Percentiles rank a stretch among this genome's conserved stretches.
These are phyloP conservation scores for Druon quercuslanigerum DNA, from an alignment of 1,140 invertebrate species.

Conservation along the genomic window DNA sequence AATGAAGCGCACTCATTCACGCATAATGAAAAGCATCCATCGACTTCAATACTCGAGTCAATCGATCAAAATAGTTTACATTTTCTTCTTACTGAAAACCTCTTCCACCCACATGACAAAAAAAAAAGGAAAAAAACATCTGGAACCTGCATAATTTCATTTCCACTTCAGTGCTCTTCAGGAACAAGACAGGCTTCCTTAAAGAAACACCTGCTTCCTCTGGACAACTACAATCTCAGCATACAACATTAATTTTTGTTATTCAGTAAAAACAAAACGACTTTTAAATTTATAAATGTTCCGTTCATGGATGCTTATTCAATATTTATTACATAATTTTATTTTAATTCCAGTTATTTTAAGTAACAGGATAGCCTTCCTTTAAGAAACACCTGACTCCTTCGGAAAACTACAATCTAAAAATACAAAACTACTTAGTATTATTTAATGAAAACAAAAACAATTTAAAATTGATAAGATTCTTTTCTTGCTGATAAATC, in stretches of 20 bases:
- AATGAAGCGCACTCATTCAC: background rate
- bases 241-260: background rate
- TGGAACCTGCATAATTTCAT: background rate
- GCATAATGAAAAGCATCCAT: background rate
- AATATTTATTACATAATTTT: too few species aligned
- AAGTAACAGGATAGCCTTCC: too few species aligned
- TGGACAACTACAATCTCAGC: background rate
- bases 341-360: too few species aligned
- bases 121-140: background rate
- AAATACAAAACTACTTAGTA: too few species aligned
- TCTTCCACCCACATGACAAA: background rate
- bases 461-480: too few species aligned
- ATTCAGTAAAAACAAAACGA: too few species aligned
- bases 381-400: too few species aligned
- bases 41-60: background rate
- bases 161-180: conserved; percentile 1
- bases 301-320: too few species aligned
- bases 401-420: too few species aligned
- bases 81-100: background rate
- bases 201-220: background rate
- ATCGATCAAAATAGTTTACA: background rate
- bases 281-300: too few species aligned
- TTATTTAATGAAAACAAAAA: too few species aligned
- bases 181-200: background rate
- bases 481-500: too few species aligned